These are phyloP conservation scores for Colossoma macropomum DNA, from an alignment of 2,113 vertebrate species.

Conservation along the genomic window DNA sequence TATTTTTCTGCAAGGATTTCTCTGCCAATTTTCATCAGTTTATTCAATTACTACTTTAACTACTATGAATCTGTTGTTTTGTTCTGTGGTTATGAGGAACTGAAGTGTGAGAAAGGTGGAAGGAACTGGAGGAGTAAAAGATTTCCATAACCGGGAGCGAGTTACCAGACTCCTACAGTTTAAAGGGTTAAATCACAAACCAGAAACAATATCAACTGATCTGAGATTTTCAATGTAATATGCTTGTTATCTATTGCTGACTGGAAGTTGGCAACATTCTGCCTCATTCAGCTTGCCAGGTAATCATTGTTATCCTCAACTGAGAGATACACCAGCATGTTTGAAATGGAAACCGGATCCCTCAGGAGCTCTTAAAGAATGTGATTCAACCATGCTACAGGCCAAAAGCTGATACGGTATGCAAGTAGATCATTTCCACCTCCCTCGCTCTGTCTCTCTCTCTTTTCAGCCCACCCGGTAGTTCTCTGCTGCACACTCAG, in stretches of 20 bases:
- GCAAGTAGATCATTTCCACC: constrained; percentile 18
- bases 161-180: too few relatives aligned
- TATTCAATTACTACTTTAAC: too few relatives aligned
- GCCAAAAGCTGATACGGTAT: constrained; percentile 31
- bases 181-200: too few relatives aligned
- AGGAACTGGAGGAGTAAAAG: too few relatives aligned
- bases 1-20: too few relatives aligned
- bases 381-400: constrained; percentile 27
- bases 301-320: neutral
- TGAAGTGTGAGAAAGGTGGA: too few relatives aligned
- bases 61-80: too few relatives aligned
- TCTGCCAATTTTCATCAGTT: too few relatives aligned
- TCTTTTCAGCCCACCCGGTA: constrained; percentile 21
- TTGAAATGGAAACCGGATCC: constrained; percentile 16
- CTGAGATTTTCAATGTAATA: too few relatives aligned
- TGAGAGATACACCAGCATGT: neutral
- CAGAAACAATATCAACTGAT: too few relatives aligned
- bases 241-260: neutral
- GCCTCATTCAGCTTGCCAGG: neutral
- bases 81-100: too few relatives aligned
- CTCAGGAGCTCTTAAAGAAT: constrained; percentile 17
- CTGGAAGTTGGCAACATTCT: neutral
- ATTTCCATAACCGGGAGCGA: too few relatives aligned
- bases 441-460: neutral
- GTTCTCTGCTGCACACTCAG: constrained; percentile 50